These are phyloP conservation scores for Trichomycterus rosablanca DNA, from an alignment of 2,113 vertebrate genomes.

Conservation along the genomic window DNA sequence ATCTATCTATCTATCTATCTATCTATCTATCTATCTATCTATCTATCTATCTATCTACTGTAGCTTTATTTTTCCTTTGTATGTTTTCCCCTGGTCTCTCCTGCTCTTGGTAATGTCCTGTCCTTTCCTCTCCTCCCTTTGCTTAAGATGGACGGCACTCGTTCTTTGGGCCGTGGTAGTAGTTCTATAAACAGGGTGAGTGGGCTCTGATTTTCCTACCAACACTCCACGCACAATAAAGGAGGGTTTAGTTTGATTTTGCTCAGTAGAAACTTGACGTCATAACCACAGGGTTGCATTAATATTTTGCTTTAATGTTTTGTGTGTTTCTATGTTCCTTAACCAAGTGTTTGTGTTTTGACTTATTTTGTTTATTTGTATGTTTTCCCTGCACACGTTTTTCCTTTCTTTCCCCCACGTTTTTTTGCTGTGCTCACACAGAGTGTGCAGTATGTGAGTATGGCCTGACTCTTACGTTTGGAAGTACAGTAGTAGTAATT, in stretches of 20 bases:
- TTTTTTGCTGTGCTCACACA: conserved; percentile 52
- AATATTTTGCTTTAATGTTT: neutral
- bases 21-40: too few relatives aligned
- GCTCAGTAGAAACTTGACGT: conserved; percentile 1
- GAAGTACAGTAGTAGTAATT: conserved; percentile 22
- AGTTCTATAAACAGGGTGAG: conserved; percentile 73
- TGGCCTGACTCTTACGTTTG: conserved; percentile 42
- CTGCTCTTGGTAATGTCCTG: conserved; percentile 22
- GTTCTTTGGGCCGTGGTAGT: conserved; percentile 64
- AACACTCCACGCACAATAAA: neutral
- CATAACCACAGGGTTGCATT: conserved; percentile 22
- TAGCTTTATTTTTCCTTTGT: too few relatives aligned
- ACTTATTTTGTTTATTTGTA: conserved; percentile 59
- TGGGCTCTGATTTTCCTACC: conserved; percentile 11
- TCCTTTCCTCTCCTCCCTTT: conserved; percentile 4
- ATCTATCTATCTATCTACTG: too few relatives aligned
- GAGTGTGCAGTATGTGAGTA: conserved; percentile 73
- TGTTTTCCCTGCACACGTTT: conserved; percentile 39
- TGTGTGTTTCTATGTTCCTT: conserved; percentile 36
- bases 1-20: too few relatives aligned
- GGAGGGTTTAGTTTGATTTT: too few relatives aligned
- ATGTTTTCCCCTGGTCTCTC: conserved; percentile 35
- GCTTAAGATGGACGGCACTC: conserved; percentile 66
- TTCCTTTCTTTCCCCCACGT: conserved; percentile 30
- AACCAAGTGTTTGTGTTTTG: conserved; percentile 40